Evolutionary conservation across 2,113 vertebrate genomes (phyloP).

Genomic region (Meles meles): DNA sequence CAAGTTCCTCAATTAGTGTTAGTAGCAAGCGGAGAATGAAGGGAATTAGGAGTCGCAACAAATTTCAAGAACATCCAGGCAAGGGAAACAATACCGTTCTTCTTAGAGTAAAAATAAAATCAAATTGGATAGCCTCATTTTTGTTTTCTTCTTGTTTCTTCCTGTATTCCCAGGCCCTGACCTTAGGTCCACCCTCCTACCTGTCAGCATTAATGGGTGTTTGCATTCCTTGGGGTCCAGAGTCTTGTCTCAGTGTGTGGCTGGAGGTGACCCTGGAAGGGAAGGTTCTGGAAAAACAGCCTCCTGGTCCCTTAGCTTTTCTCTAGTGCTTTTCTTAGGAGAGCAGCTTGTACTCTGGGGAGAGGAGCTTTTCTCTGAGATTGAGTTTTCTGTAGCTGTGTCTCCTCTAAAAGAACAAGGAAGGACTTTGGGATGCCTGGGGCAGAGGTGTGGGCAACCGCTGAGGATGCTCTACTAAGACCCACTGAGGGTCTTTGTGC

Average conservation of each 20-base stretch:
- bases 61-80: background rate
- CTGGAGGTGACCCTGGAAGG: background rate
- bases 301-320: background rate
- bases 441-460: background rate
- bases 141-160: no score
- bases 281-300: background rate
- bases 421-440: conserved; percentile 16
- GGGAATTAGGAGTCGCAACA: background rate
- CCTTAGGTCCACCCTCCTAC: rapidly evolving
- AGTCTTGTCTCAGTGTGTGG: background rate
- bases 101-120: background rate
- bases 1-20: background rate
- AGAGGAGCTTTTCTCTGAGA: background rate
- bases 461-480: conserved; percentile 47
- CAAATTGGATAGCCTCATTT: no score
- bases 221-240: background rate
- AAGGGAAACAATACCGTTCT: background rate
- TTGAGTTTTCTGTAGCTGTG: background rate
- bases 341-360: background rate
- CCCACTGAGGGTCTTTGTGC: background rate
- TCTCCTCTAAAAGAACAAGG: background rate
- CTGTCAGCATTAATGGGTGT: background rate
- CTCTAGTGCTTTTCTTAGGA: background rate
- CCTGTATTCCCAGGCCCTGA: background rate
- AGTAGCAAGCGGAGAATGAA: background rate